A percentile compares a stretch with the other conserved stretches of the same genome.
Conservation (phyloP, 1,140 invertebrate species). For the Cyphomyrmex costatus region DNA sequence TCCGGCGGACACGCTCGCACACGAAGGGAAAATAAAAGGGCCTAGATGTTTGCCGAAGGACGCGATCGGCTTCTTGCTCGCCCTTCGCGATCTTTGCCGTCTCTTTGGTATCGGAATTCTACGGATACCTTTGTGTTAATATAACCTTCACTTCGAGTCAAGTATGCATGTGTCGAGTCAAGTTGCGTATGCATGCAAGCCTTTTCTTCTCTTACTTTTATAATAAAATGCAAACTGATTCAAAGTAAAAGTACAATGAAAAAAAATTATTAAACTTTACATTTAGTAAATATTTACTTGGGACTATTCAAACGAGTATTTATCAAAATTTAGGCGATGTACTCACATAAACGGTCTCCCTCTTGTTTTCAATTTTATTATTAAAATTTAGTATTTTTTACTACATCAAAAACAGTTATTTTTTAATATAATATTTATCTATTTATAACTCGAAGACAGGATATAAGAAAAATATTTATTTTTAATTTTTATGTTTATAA, state of each 20-base stretch:
- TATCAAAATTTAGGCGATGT: too few relatives aligned
- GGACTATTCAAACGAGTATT: too few relatives aligned
- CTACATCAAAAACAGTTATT: not conserved
- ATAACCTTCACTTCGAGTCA: conserved; percentile 19
- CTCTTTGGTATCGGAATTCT: conserved; percentile 23
- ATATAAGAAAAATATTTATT: not conserved
- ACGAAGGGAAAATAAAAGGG: conserved; percentile 52
- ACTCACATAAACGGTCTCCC: too few relatives aligned
- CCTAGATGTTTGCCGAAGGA: conserved; percentile 43
- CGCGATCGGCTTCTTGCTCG: conserved; percentile 44
- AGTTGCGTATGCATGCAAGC: not conserved
- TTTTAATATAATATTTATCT: conserved; percentile 4
- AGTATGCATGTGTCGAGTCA: not conserved
- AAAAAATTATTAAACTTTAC: not conserved
- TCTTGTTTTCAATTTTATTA: too few relatives aligned
- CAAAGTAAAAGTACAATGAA: not conserved
- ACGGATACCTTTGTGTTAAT: conserved; percentile 33
- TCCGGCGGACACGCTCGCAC: conserved; percentile 48
- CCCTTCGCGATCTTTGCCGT: conserved; percentile 34
- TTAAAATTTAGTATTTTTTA: too few relatives aligned
- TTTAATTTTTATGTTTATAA: conserved; percentile 11
- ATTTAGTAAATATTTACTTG: too few relatives aligned
- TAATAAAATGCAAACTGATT: not conserved
- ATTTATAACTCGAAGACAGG: not conserved
- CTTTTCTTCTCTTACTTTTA: conserved; percentile 5